Evolutionary conservation across 2,888 invertebrate species (phyloP).

Genomic region (Antheraea yamamai): DNA sequence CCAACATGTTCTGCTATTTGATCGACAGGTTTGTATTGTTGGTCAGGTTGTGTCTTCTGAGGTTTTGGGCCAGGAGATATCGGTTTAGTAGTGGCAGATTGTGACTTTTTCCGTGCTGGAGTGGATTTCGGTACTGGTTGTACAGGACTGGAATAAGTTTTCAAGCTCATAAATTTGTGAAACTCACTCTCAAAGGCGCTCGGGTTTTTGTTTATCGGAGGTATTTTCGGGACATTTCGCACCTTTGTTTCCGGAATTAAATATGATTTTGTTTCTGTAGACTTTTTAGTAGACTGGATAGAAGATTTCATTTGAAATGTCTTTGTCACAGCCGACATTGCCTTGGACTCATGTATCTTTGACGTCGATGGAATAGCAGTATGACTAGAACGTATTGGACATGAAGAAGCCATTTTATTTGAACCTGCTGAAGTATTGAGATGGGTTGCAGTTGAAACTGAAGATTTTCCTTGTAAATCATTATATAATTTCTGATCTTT

Average conservation of each 20-base stretch:
- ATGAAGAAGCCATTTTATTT: slow-evolving; percentile 23
- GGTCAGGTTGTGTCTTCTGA: not conserved
- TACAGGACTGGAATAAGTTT: slow-evolving; percentile 7
- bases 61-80: not conserved
- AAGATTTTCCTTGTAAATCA: slow-evolving; percentile 13
- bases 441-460: slow-evolving; percentile 25
- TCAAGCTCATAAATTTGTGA: slow-evolving; percentile 62
- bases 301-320: slow-evolving; percentile 3
- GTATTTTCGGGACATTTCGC: slow-evolving; percentile 50
- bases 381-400: slow-evolving; percentile 16
- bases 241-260: slow-evolving; percentile 41
- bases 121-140: not conserved
- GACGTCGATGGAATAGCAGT: slow-evolving; percentile 2
- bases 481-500: slow-evolving; percentile 31
- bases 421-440: slow-evolving; percentile 23
- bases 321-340: not conserved
- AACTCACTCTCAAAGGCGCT: slow-evolving; percentile 73
- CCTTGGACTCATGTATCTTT: slow-evolving; percentile 21
- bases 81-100: not conserved
- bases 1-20: slow-evolving; percentile 6
- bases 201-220: slow-evolving; percentile 66
- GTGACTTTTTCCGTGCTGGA: not conserved
- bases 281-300: slow-evolving; percentile 21
- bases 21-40: slow-evolving; percentile 25
- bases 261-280: slow-evolving; percentile 33